These are phyloP conservation scores for Idaea aversata DNA, from an alignment of 2,888 invertebrate species.

Conservation along the genomic window DNA sequence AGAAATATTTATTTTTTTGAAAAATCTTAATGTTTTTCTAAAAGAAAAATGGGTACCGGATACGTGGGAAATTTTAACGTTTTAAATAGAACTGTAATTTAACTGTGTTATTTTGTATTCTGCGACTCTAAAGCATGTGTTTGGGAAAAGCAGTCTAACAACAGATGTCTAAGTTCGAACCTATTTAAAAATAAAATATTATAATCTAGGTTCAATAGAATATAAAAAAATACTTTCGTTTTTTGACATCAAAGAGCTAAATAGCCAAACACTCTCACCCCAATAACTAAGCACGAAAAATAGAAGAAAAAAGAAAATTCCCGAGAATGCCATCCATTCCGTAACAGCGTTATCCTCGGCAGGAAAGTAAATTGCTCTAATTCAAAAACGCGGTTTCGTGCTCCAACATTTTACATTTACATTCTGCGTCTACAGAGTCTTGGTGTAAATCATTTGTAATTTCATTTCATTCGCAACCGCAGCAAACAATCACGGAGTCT, in stretches of 20 bases:
- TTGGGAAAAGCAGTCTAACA: too few species aligned
- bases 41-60: neutral
- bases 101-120: neutral
- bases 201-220: neutral
- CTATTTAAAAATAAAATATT: too few species aligned
- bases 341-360: slow-evolving; percentile 24
- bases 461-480: slow-evolving; percentile 32
- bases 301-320: neutral
- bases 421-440: slow-evolving; percentile 36
- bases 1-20: too few species aligned
- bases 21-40: too few species aligned
- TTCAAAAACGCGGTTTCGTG: slow-evolving; percentile 39
- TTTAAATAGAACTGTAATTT: neutral
- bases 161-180: too few species aligned
- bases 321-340: neutral
- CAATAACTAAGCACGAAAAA: neutral
- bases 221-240: neutral
- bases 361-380: slow-evolving; percentile 36
- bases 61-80: neutral
- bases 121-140: too few species aligned
- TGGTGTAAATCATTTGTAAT: slow-evolving; percentile 48
- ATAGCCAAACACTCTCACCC: neutral
- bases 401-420: slow-evolving; percentile 33
- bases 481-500: slow-evolving; percentile 3
- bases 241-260: neutral